Evolutionary conservation across 2,797 vertebrate genomes (phyloP), one percentile per base, ranked within the genome.

Genomic region (Lacerta agilis): DNA sequence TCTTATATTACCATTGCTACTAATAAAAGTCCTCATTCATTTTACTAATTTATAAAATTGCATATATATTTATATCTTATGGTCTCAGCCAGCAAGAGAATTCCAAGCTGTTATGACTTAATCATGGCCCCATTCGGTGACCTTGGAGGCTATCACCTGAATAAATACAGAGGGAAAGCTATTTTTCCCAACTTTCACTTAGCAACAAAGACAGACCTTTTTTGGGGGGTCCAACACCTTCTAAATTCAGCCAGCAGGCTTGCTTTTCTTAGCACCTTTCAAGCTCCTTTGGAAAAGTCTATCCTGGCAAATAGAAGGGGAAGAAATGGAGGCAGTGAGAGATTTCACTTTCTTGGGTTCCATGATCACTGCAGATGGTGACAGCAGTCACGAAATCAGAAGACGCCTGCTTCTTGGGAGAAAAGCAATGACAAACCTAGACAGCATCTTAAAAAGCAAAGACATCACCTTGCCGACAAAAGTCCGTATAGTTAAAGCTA

Each of bases 61-160:
- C 58, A 23, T 33, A 5, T 33, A 9, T 61, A 27, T 79, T 71
- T 61, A 38, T 11, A 72, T 72, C 61, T 67, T 8, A 67, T 49
- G 29, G 71, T 77, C 71, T 76, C 58, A 36, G n/a, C 23, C 38
- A 43, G 61, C 1, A 67, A 76, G 58, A 67, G n/a, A 83, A 82
- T 83, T 36, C 33, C 8, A 49, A 66, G 10, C 9, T 43, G 55
- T 49, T 82, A 82, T 87, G 72, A n/a, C 55, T 82, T 75, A 64
- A 45, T 17, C 55, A 38, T 18, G 8, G 5, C 78, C 45, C 49
- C 29, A 72, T 81, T 87, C 80, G 0, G 43, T 0, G 3, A 25
- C 7, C 84, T 91, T 87, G 87, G 41, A 91, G 90, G 45, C 71
- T 38, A 71, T 96, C 94, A 95, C 94, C 92, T 95, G 94, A 94